Evolutionary conservation across 2,113 vertebrate species (phyloP), one percentile per base, ranked within the genome.

Genomic region (Lagopus muta): DNA sequence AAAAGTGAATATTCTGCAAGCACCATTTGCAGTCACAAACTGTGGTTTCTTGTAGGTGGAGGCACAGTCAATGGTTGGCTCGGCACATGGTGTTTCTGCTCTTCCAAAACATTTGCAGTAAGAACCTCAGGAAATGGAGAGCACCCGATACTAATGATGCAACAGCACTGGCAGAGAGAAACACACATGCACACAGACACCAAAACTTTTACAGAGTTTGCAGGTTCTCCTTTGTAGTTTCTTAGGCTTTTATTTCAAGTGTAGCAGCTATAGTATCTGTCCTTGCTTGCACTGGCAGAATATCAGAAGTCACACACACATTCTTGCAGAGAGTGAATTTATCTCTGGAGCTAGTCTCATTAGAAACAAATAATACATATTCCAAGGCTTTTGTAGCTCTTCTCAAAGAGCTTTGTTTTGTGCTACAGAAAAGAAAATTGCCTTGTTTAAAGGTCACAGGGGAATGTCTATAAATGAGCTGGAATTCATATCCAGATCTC

Each of bases 41-140:
- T 67, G 16, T 1, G 28, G 69, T 95, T 97, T 97, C 76, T 91
- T 18, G 60, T 80, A 82, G 86, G 70, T 91, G 85, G 91, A 92
- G 91, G 72, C 60, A 45, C 3, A 34, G 54, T 45, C 86, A 55
- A 82, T 45, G 32, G 71, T 94, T 90, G 93, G 86, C 90, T 62
- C 11, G 0, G 24, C 17, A 36, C 2, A 1, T 43, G 61, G 64
- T 3, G 2, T 66, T 74, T 82, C 71, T 85, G 88, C 43, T 85
- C 90, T 64, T 95, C 75, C 86, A 57, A 88, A 81, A 61, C 7
- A 27, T 54, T 81, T 34, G 3, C 2, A 60, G 61, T 65, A 74
- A 71, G 42, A 13, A 47, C 54, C 73, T 86, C 1, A 4, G 84
- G 64, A 94, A 80, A 77, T 0, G 13, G 64, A 82, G 76, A 90